Base-by-base conservation (phyloP, 1,140 invertebrate genomes). In the Stratiolaelaps scimitus region DNA sequence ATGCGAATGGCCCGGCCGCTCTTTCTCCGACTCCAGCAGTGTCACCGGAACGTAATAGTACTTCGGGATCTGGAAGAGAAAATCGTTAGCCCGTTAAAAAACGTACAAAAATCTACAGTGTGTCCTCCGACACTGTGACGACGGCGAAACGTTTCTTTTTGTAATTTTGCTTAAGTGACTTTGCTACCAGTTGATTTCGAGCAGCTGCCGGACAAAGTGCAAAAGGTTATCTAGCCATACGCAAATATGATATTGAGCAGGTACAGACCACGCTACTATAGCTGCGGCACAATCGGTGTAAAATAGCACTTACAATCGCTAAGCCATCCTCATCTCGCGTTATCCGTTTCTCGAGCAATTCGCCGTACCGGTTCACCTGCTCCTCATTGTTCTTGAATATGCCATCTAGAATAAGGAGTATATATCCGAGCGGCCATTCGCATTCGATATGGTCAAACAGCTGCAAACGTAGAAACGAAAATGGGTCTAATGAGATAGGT, bases 401-500 rank as follows among this genome's bases (percentile, higher is more conserved):
- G 64, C 76, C 89, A 77, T 97, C 92, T 69, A 98, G 93, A 34
- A 97, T 89, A 84, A 98, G 87, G 74, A 88, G 89, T 26, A 92
- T 84, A 73, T 86, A 94, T 78, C 98, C 97, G 15, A 98, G 74
- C 0, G 95, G 95, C 92, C 95, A 98, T 78, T 98, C 92, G 73
- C 88, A 91, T 78, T 99, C 95, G 46, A 98, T 84, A 23, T 87
- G 86, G 74, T 97, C 92, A 79, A 96, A 99, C 72, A 92, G 85
- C 82, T 96, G 74, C 30, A 77, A 76, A 29, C 34, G 66, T 66
- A 69, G 46, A 34, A 66, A 48, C 34, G 4, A 40, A 40, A 40
- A 10, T 40, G 34, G 5, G 10, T 10, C 4, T 10, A 40, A 40
- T 4, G 34, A 40, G 10, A 6, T 40, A 40, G 4, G 5, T 40